Percentiles rank a stretch among this genome's conserved stretches.
These are phyloP conservation scores for Pipra filicauda DNA, from an alignment of 2,113 vertebrate genomes.

Conservation along the genomic window DNA sequence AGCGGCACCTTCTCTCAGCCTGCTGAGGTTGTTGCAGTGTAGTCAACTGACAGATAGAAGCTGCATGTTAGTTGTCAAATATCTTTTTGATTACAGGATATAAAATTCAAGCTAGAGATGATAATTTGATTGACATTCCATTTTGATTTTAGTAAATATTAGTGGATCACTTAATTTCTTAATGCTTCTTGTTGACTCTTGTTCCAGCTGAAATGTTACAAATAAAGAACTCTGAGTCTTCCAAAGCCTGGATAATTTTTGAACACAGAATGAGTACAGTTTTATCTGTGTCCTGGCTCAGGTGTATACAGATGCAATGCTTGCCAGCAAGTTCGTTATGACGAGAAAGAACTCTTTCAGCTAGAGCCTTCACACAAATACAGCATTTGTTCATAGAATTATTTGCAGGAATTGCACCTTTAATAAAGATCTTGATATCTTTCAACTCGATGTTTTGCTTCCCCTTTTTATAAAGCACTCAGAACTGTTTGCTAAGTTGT, in stretches of 20 bases:
- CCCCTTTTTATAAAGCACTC: neutral
- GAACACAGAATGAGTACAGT: neutral
- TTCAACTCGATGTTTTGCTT: neutral
- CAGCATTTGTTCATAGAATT: neutral
- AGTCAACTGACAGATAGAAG: neutral
- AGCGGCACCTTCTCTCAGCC: neutral
- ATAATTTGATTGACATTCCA: neutral
- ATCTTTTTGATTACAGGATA: neutral
- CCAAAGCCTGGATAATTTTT: neutral
- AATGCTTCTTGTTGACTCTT: neutral
- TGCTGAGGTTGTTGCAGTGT: neutral
- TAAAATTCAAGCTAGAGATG: neutral
- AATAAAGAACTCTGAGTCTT: neutral
- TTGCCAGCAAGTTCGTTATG: neutral
- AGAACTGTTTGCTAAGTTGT: neutral
- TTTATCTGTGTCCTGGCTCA: neutral
- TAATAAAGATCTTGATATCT: neutral
- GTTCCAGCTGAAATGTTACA: neutral
- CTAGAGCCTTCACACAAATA: neutral
- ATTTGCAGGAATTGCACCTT: neutral
- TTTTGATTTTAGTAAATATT: neutral
- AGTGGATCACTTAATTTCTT: neutral
- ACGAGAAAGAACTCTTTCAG: neutral
- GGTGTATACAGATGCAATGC: neutral
- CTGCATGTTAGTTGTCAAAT: neutral